Evolutionary conservation across 2,113 vertebrate species (phyloP), one percentile per base, ranked within the genome.

Genomic region (Dicaeum eximium): DNA sequence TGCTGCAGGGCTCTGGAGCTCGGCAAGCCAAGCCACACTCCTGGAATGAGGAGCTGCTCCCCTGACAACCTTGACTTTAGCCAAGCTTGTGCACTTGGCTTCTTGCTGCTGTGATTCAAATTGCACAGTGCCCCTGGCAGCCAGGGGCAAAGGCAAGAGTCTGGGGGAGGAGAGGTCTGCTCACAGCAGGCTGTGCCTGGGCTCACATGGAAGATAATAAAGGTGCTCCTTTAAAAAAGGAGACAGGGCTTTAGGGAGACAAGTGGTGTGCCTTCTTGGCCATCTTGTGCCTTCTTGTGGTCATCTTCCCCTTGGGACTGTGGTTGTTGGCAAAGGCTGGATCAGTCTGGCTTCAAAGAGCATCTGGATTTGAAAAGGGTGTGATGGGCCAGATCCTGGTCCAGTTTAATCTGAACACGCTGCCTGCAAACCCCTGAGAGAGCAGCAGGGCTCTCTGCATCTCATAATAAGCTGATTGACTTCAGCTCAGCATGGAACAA

Each of bases 31-130:
- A 80, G n/a, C 64, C 6, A 0, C 4, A 3, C 54, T 73, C n/a
- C 0, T 25, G 44, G 35, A 86, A 54, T 0, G 0, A 53, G 50
- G 65, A 67, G 83, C 23, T 74, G 80, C 65, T 93, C 65, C 69
- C 83, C 70, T 83, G 86, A 80, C 80, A 94, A 70, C 90, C 71
- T 40, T 54, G 38, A 51, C 33, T 74, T 90, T 65, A 86, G 67
- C 80, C 88, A 81, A 86, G 80, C 80, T 79, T 28, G 35, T 77
- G 82, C 60, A 31, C 69, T 88, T 54, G 56, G 83, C 67, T 92
- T 66, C 77, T 78, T 1, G 0, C 86, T 95, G 80, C 77, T 64
- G 62, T 30, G 30, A 58, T 67, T 71, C 6, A 16, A 70, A 78
- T 10, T 28, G 44, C 38, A 28, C 7, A 3, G 62, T 9, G 8